A percentile compares a stretch with the other conserved stretches of the same genome.
phyloP scores from a whole-genome alignment of 2,888 invertebrate species.

The Drosophila stalkeri region DNA sequence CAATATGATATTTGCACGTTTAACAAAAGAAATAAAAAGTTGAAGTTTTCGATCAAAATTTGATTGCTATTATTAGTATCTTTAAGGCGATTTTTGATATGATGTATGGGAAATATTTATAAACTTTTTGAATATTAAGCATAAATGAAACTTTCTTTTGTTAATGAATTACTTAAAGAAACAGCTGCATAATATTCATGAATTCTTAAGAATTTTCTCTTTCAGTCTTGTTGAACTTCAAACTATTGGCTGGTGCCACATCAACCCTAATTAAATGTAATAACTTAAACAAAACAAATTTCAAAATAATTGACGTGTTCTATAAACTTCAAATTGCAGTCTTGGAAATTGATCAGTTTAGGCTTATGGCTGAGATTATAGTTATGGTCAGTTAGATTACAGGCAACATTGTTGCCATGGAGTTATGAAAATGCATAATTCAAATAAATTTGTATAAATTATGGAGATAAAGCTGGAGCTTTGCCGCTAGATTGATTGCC shows the following conservation, averaged over 20 bases:
- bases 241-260: neutral
- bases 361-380: conserved; percentile 33
- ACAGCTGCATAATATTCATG: neutral
- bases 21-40: neutral
- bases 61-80: neutral
- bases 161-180: neutral
- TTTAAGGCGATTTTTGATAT: no score
- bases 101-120: neutral
- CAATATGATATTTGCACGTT: neutral
- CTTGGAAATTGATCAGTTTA: conserved; percentile 42
- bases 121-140: no score
- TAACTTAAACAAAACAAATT: conserved; percentile 6
- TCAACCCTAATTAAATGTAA: neutral
- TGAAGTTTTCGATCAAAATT: neutral
- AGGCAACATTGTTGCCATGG: conserved; percentile 16
- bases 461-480: conserved; percentile 20
- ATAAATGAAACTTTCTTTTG: neutral
- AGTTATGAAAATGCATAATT: conserved; percentile 54
- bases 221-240: neutral
- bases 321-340: conserved; percentile 15
- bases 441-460: conserved; percentile 59
- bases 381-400: conserved; percentile 25
- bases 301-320: conserved; percentile 12
- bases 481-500: conserved; percentile 54
- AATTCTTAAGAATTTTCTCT: conserved; percentile 1